A percentile compares a stretch with the other conserved stretches of the same genome.
Conservation (phyloP, 2,113 vertebrate genomes). For the Silurus glanis region DNA sequence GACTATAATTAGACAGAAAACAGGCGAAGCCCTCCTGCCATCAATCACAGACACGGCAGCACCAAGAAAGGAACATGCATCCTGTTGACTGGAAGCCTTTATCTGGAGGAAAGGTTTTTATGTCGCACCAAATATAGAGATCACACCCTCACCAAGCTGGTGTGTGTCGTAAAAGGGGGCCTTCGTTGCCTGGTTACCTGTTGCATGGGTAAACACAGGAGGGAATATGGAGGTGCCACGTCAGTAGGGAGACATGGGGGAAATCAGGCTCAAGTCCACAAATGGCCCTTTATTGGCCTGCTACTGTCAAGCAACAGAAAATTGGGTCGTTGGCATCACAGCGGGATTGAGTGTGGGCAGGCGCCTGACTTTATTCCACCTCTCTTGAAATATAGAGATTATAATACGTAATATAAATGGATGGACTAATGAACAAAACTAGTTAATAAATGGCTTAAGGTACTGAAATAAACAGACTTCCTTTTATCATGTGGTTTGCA, state of each 20-base stretch:
- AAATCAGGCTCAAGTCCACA: slow-evolving; percentile 15
- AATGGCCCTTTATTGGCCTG: slow-evolving; percentile 10
- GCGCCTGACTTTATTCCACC: too few species aligned
- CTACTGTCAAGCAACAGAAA: background rate
- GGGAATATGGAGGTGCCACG: slow-evolving; percentile 59
- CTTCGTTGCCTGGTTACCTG: slow-evolving; percentile 66
- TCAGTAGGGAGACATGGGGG: slow-evolving; percentile 55
- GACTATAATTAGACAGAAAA: slow-evolving; percentile 75
- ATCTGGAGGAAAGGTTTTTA: slow-evolving; percentile 57
- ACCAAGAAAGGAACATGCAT: slow-evolving; percentile 72
- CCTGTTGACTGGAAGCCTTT: slow-evolving; percentile 57
- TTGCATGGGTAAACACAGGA: slow-evolving; percentile 63
- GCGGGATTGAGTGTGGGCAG: background rate
- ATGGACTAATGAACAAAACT: background rate
- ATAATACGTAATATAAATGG: background rate
- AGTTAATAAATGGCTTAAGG: background rate
- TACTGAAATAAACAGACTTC: background rate
- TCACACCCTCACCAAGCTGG: slow-evolving; percentile 46
- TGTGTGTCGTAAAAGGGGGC: slow-evolving; percentile 37
- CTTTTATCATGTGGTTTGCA: background rate
- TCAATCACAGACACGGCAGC: slow-evolving; percentile 61
- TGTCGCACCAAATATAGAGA: slow-evolving; percentile 78
- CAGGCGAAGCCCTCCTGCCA: slow-evolving; percentile 50
- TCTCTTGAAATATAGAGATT: background rate
- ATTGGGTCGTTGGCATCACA: background rate